Evolutionary conservation across 1,140 invertebrate genomes (phyloP).

Genomic region (Geopemphigus sp.): DNA sequence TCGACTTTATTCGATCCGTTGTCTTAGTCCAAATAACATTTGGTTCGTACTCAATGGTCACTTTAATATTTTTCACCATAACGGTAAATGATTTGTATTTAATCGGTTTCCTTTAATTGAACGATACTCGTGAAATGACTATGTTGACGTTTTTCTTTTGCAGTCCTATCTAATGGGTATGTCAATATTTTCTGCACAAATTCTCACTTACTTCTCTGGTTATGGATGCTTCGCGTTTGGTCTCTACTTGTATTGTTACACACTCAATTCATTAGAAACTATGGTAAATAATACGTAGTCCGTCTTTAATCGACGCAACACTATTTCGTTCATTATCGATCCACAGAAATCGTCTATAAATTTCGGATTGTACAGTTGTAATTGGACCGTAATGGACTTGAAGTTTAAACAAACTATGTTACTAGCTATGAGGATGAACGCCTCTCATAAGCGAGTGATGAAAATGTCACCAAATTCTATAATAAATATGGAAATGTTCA

Average conservation of each 20-base stretch:
- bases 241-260: background rate
- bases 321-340: background rate
- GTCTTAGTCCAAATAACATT: background rate
- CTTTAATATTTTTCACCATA: background rate
- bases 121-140: too few relatives aligned
- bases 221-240: background rate
- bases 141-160: background rate
- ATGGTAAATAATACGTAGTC: background rate
- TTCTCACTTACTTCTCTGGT: background rate
- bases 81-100: background rate
- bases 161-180: background rate
- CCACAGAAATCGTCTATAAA: background rate
- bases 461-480: background rate
- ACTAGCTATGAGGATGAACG: constrained; percentile 7
- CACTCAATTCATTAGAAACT: background rate
- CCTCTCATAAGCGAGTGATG: background rate
- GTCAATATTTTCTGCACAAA: background rate
- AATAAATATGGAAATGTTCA: background rate
- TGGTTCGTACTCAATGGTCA: background rate
- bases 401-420: constrained; percentile 10
- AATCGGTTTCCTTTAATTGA: background rate
- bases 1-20: background rate
- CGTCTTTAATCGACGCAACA: background rate
- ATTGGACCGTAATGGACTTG: constrained; percentile 8
- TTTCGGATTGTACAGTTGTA: constrained; percentile 6